Percentiles rank a stretch among this genome's conserved stretches.
These are phyloP conservation scores for Aurelia aurita complex sp. Pacific DNA, from an alignment of 30 jellyfish, hydroid and myxozoan species.

Conservation along the genomic window DNA sequence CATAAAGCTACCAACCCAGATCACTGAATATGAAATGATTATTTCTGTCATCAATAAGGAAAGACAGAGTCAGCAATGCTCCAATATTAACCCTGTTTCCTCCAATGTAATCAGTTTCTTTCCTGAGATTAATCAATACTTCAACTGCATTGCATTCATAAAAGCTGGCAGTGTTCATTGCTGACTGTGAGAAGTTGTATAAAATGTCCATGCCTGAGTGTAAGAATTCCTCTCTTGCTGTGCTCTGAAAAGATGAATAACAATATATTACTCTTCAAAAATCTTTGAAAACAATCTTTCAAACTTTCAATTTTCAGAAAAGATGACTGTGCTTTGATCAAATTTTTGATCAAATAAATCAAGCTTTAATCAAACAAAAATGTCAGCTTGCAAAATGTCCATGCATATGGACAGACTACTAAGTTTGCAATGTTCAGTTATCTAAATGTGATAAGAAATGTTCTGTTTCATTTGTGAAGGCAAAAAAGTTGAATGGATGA, in stretches of 20 bases:
- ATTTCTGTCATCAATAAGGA: slow-evolving; percentile 78
- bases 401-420: too few species aligned
- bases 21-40: slow-evolving; percentile 62
- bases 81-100: slow-evolving; percentile 84
- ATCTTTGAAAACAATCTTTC: too few species aligned
- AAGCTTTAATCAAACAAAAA: too few species aligned
- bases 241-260: slow-evolving; percentile 35
- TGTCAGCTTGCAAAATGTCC: too few species aligned
- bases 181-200: slow-evolving; percentile 79
- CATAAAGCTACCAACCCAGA: slow-evolving; percentile 31
- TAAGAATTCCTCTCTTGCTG: slow-evolving; percentile 89
- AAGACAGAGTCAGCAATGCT: slow-evolving; percentile 72
- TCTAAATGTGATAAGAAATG: too few species aligned
- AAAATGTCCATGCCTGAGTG: slow-evolving; percentile 71
- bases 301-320: too few species aligned
- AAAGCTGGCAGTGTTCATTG: slow-evolving; percentile 37
- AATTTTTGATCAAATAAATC: too few species aligned
- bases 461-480: too few species aligned
- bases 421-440: too few species aligned
- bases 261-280: not conserved
- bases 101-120: slow-evolving; percentile 80
- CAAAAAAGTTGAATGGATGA: too few species aligned
- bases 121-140: slow-evolving; percentile 52
- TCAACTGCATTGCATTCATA: slow-evolving; percentile 72
- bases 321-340: too few species aligned